Evolutionary conservation across 2,113 vertebrate genomes (phyloP), one percentile per base, ranked within the genome.

Genomic region (Nipponia nippon): DNA sequence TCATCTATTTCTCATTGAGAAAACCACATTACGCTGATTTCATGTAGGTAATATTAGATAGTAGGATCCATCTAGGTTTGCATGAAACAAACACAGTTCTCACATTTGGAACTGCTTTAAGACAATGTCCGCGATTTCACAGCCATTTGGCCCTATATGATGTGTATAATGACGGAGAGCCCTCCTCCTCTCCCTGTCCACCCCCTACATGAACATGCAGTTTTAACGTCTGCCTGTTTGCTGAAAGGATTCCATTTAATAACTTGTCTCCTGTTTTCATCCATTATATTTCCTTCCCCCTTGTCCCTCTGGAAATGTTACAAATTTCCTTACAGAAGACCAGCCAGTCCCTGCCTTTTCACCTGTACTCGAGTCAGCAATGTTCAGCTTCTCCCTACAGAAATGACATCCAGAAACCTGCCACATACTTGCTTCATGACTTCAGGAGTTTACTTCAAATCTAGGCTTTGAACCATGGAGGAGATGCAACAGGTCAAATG

Each of bases 51-150:
- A 78, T 90, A 87, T 72, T 93, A 91, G 59, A 83, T 58, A 67
- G 61, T n/a, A 92, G 52, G 14, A 52, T 76, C 69, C 59, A 47
- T 73, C 66, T 88, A 72, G 46, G 38, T 78, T 93, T 29, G 0
- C 47, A 34, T 52, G 46, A 85, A 95, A 87, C n/a, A 96, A 63
- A 78, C 36, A 56, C 29, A 66, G 46, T 92, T 94, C 59, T 92
- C 62, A 89, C 83, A 83, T 96, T 96, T 95, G 83, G 83, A 96
- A 92, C n/a, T 81, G 44, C 47, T 96, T 97, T 92, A 89, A 89
- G 80, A 46, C 32, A 66, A 14, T 69, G 81, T 44, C 36, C 1
- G 29, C 84, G 84, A 80, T 86, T 96, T 95, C 40, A 21, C 76
- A 94, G 47, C 38, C 83, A 38, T 49, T 97, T 96, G 81, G 59